Evolutionary conservation across 2,113 vertebrate species (phyloP).

Genomic region (Anser cygnoides): DNA sequence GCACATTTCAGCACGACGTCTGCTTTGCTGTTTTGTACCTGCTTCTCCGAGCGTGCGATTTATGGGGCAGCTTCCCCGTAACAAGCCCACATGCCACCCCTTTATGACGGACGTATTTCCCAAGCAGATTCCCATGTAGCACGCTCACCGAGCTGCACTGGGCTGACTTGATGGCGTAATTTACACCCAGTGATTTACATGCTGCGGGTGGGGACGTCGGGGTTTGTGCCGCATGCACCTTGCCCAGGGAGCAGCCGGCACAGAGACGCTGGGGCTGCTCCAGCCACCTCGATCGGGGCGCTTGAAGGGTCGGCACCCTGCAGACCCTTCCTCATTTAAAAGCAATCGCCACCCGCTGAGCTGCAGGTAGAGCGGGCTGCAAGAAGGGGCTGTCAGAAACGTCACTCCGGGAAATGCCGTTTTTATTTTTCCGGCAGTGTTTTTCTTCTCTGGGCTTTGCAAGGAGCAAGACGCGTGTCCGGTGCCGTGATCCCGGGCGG

Average conservation of each 20-base stretch:
- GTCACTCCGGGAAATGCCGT: too few relatives aligned
- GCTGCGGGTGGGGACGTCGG: background rate
- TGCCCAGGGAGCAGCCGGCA: too few relatives aligned
- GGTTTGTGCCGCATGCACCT: background rate
- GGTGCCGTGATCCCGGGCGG: too few relatives aligned
- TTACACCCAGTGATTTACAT: background rate
- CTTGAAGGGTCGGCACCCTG: background rate
- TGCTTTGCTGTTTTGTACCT: background rate
- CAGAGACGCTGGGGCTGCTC: too few relatives aligned
- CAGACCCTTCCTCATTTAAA: background rate
- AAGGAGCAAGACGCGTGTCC: too few relatives aligned
- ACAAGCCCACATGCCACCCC: too few relatives aligned
- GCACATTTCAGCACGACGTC: background rate
- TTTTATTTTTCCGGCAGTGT: too few relatives aligned
- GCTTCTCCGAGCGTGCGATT: background rate
- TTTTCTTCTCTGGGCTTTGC: too few relatives aligned
- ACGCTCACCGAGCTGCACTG: background rate
- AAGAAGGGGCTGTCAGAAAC: too few relatives aligned
- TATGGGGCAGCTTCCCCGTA: background rate
- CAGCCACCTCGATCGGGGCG: background rate
- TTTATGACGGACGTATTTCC: background rate
- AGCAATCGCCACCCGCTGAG: background rate
- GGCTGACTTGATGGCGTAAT: background rate
- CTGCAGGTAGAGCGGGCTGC: background rate
- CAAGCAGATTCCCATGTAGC: background rate